Evolutionary conservation across 2,113 vertebrate genomes (phyloP).

Genomic region (Erinaceus europaeus): DNA sequence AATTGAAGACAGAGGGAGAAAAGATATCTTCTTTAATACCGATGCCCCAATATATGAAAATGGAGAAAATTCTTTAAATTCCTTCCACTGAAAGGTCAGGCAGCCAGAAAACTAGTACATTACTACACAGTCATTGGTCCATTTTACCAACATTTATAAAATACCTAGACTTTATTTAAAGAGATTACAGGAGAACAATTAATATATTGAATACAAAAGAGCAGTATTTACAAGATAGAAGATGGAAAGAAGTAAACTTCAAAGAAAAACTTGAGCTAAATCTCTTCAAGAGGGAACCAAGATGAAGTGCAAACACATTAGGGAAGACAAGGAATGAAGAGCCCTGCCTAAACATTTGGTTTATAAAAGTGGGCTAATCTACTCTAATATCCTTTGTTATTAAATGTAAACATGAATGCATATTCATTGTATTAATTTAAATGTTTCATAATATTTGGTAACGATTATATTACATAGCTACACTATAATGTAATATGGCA

Average conservation of each 20-base stretch:
- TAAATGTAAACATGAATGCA: not conserved
- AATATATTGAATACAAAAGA: not conserved
- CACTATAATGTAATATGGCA: no score
- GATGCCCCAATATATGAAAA: not conserved
- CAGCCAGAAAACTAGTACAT: constrained; percentile 9
- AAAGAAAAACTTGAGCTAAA: not conserved
- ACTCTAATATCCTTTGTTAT: not conserved
- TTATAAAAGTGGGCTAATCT: not conserved
- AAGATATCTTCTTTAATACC: not conserved
- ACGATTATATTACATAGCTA: no score
- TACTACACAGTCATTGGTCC: not conserved
- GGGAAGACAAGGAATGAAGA: not conserved
- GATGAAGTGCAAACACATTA: not conserved
- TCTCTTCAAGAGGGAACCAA: not conserved
- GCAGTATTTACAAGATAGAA: not conserved
- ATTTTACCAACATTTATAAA: constrained; percentile 18
- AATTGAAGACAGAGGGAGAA: not conserved
- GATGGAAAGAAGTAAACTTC: not conserved
- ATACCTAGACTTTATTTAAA: not conserved
- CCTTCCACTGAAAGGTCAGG: not conserved
- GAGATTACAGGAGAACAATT: not conserved
- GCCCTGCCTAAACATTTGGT: not conserved
- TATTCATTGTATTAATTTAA: no score
- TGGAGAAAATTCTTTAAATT: not conserved
- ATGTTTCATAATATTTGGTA: no score